Conservation (phyloP, 2,888 invertebrate genomes). For the Agonopterix alstromeriana region DNA sequence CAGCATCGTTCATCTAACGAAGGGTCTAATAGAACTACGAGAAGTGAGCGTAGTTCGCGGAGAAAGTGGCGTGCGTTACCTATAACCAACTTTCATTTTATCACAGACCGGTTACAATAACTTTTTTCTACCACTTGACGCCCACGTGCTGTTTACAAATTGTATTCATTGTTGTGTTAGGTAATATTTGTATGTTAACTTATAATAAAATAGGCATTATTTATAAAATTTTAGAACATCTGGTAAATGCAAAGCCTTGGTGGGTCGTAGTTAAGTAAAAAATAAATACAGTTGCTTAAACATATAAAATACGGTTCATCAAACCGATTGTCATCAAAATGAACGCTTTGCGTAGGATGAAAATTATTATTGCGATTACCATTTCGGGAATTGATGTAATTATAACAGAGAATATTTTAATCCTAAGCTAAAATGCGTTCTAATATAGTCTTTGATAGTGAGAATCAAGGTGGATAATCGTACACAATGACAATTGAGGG, state of each 20-base stretch:
- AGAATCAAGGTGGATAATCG: slow-evolving; percentile 28
- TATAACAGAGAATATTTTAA: slow-evolving; percentile 25
- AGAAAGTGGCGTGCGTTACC: slow-evolving; percentile 57
- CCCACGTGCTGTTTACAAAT: slow-evolving; percentile 9
- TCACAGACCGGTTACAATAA: slow-evolving; percentile 44
- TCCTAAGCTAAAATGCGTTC: slow-evolving; percentile 21
- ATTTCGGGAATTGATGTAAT: slow-evolving; percentile 37
- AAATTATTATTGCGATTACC: slow-evolving; percentile 18
- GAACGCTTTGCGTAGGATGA: slow-evolving; percentile 37
- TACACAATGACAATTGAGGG: slow-evolving; percentile 25
- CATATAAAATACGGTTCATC: slow-evolving; percentile 23
- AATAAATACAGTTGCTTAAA: neutral
- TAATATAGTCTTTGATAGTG: slow-evolving; percentile 32
- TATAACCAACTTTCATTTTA: slow-evolving; percentile 56
- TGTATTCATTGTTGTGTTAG: slow-evolving; percentile 4
- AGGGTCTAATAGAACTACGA: neutral
- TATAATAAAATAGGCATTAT: too few species aligned
- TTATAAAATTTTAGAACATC: too few species aligned
- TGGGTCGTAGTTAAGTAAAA: neutral
- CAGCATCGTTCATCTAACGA: too few species aligned
- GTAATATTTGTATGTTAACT: slow-evolving; percentile 2
- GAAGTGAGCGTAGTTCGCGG: slow-evolving; percentile 25
- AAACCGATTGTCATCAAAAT: slow-evolving; percentile 32
- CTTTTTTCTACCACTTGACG: slow-evolving; percentile 28
- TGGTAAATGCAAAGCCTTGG: too few species aligned